These are phyloP conservation scores for Sminthurides bifidus DNA, from an alignment of 1,140 invertebrate species.

Conservation along the genomic window DNA sequence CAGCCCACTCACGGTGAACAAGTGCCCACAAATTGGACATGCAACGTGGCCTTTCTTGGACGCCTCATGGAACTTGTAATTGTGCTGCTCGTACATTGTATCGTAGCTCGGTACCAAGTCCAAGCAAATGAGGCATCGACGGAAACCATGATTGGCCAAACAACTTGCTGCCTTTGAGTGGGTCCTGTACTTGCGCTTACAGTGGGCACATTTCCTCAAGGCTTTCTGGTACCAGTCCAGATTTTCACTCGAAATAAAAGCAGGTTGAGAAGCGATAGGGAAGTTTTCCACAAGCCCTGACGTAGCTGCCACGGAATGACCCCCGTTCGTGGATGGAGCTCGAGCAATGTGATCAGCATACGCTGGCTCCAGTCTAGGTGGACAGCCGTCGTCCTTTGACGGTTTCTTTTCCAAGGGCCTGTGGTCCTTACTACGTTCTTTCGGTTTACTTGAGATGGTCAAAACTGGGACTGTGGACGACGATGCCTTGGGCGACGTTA, in stretches of 20 bases:
- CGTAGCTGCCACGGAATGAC: background rate
- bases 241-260: background rate
- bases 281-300: background rate
- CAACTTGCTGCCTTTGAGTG: background rate
- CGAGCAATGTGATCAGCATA: background rate
- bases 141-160: slow-evolving; percentile 2
- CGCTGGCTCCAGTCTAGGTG: background rate
- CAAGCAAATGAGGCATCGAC: background rate
- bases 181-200: background rate
- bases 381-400: background rate
- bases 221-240: background rate
- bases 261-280: background rate
- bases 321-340: background rate
- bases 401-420: background rate
- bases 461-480: background rate
- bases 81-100: background rate
- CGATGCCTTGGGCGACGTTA: background rate
- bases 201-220: background rate
- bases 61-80: background rate
- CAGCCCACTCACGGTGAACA: background rate
- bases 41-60: background rate
- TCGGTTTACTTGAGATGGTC: background rate
- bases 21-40: background rate
- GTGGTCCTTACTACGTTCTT: background rate
- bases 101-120: background rate